Conservation (phyloP, 2,888 invertebrate species). For the Rapana venosa region DNA sequence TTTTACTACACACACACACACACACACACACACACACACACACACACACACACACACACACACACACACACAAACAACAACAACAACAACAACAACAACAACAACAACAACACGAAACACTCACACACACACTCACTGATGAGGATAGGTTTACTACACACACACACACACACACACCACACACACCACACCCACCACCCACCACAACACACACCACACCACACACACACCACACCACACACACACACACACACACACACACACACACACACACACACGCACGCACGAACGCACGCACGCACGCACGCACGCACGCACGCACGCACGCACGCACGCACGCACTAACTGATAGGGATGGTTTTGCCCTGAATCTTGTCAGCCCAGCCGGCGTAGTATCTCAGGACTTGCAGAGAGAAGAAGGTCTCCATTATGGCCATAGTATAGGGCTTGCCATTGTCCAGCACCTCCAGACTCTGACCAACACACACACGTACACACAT, state of each 20-base stretch:
- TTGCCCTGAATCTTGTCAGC: slow-evolving; percentile 92
- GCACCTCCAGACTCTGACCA: slow-evolving; percentile 79
- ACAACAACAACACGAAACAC: too few species aligned
- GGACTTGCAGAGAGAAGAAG: slow-evolving; percentile 54
- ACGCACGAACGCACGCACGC: slow-evolving; percentile 33
- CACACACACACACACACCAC: not conserved
- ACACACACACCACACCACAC: not conserved
- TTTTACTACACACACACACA: too few species aligned
- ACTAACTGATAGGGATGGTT: slow-evolving; percentile 87
- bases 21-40: too few species aligned
- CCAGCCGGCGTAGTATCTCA: slow-evolving; percentile 85
- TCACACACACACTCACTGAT: too few species aligned
- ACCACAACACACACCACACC: too few species aligned
- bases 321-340: slow-evolving; percentile 63
- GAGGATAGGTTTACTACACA: too few species aligned
- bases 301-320: not conserved
- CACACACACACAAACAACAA: too few species aligned
- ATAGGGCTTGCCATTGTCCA: slow-evolving; percentile 81
- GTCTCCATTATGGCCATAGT: slow-evolving; percentile 60
- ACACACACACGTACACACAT: not conserved
- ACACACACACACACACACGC: slow-evolving; percentile 62
- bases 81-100: too few species aligned
- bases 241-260: not conserved
- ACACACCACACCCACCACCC: too few species aligned
- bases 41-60: too few species aligned